A percentile compares a stretch with the other conserved stretches of the same genome.
These are phyloP conservation scores for Ips nitidus DNA, from an alignment of 1,140 invertebrate species.

Conservation along the genomic window DNA sequence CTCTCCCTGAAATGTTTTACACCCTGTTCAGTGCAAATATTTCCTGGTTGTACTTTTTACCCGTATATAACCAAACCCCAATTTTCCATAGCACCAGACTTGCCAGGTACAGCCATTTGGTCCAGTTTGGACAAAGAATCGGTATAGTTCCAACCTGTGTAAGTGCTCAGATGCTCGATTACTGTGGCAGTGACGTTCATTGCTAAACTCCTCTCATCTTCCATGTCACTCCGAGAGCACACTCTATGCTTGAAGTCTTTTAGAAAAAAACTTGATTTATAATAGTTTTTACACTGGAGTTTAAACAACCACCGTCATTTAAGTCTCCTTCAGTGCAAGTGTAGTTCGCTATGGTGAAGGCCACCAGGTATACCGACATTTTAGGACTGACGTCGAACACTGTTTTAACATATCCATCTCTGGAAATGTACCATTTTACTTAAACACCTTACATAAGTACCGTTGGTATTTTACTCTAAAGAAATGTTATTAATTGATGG, in stretches of 20 bases:
- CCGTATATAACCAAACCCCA: constrained; percentile 85
- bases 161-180: constrained; percentile 52
- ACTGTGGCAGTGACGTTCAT: constrained; percentile 50
- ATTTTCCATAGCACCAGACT: constrained; percentile 89
- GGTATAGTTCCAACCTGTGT: constrained; percentile 54
- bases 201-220: constrained; percentile 61
- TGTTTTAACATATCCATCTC: constrained; percentile 10
- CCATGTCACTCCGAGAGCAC: constrained; percentile 57
- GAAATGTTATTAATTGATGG: neutral
- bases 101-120: constrained; percentile 74
- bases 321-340: constrained; percentile 14
- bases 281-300: neutral
- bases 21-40: neutral
- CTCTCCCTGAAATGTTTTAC: neutral
- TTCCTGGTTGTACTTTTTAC: neutral
- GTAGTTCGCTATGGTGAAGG: constrained; percentile 59
- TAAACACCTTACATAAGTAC: neutral
- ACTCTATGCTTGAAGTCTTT: constrained; percentile 30
- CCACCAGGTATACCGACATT: constrained; percentile 78
- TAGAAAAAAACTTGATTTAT: neutral
- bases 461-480: neutral
- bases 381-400: constrained; percentile 28
- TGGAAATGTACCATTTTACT: constrained; percentile 1
- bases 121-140: constrained; percentile 53
- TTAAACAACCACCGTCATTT: neutral